Base-by-base conservation (phyloP, 2,797 vertebrate species). In the Morus bassanus region DNA sequence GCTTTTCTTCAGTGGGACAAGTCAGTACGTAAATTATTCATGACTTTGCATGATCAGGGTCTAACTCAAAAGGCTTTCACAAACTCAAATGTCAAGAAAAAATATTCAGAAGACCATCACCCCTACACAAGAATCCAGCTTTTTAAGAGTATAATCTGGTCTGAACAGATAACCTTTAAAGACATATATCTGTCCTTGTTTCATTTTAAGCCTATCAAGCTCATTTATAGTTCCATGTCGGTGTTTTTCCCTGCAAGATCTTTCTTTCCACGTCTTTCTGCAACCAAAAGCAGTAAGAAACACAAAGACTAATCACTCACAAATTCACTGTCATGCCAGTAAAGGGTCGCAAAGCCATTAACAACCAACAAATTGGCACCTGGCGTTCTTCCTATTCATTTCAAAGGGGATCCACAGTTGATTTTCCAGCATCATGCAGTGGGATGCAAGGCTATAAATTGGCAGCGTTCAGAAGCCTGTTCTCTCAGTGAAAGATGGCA, bases 301-400 rank as follows among this genome's bases (percentile, higher is more conserved):
- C 43, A 35, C 5, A 9, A 68, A 56, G 45, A 60, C 35, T 69
- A 83, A 69, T 78, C 57, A 59, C 45, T 91, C 76, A 39, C 19
- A 78, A 92, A 86, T 91, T 83, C 35, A 30, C 79, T n/a, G 61
- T 74, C 82, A 75, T 68, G 65, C 37, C 76, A 81, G 7, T 93
- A 76, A 78, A 61, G 73, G 31, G 46, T 93, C 2, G 3, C 81
- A 86, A 91, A 88, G 53, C 57, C 61, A 69, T 87, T 86, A 96
- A 51, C 68, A 81, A 65, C 48, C 13, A 69, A 51, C 56, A 87
- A 53, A 85, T 83, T 83, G 57, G 30, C 85, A 92, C 48, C 85
- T 96, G 87, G 73, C 79, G 73, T 82, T 94, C 80, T 94, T 93
- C 57, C 78, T 89, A 2, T 84, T 94, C 16, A 18, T 92, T 81